Conservation (phyloP, 2,797 vertebrate species). For the Channallabes apus region DNA sequence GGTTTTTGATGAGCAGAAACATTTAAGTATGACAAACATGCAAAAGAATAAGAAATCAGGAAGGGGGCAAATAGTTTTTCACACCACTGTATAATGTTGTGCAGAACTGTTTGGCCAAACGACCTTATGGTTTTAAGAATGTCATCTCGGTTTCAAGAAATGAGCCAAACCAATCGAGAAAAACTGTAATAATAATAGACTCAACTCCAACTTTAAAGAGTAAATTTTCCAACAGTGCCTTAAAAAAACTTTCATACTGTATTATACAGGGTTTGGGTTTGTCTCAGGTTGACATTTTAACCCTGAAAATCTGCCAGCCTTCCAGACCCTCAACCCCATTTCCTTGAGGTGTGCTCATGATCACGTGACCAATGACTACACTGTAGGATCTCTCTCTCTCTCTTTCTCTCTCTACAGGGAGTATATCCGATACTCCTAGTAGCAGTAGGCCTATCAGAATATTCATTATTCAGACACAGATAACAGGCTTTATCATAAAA, state of each 20-base stretch:
- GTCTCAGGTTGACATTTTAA: slow-evolving; percentile 54
- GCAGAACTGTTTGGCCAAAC: too few species aligned
- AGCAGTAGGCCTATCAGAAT: too few species aligned
- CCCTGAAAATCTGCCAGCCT: not conserved
- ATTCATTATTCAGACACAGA: not conserved
- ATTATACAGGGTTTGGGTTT: slow-evolving; percentile 61
- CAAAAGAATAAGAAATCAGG: too few species aligned
- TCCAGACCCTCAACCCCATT: not conserved
- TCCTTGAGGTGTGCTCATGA: slow-evolving; percentile 39
- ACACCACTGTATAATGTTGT: too few species aligned
- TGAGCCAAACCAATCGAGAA: too few species aligned
- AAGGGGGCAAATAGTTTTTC: too few species aligned
- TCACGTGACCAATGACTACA: slow-evolving; percentile 45
- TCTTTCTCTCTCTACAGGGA: not conserved
- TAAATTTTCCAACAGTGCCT: too few species aligned
- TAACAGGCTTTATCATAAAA: not conserved
- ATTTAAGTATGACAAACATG: too few species aligned
- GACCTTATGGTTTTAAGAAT: too few species aligned
- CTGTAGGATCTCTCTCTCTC: not conserved
- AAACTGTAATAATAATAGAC: too few species aligned
- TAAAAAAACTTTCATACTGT: not conserved
- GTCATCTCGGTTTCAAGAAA: too few species aligned
- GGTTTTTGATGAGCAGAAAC: too few species aligned
- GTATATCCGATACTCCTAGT: not conserved
- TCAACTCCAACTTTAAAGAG: not conserved